These are phyloP conservation scores for Petrocephalus microphthalmus DNA, from an alignment of 2,113 vertebrate genomes.

Conservation along the genomic window DNA sequence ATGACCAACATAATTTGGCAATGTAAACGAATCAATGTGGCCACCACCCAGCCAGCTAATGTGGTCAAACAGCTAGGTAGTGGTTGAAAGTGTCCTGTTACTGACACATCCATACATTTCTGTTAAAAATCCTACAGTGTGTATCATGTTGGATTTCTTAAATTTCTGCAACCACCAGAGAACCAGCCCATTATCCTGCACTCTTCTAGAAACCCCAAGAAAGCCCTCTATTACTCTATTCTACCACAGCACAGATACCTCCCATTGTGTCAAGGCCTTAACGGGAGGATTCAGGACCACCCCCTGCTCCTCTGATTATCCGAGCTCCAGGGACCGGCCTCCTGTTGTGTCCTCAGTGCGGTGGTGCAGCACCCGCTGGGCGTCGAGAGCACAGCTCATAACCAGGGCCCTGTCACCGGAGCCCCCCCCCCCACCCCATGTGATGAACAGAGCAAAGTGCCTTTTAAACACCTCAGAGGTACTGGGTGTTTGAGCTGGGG, in stretches of 20 bases:
- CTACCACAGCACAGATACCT: neutral
- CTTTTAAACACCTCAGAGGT: neutral
- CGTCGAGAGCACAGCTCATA: neutral
- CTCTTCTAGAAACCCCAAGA: neutral
- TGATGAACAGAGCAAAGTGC: neutral
- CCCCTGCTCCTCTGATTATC: neutral
- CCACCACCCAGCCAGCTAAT: neutral
- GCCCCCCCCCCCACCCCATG: neutral
- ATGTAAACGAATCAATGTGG: neutral
- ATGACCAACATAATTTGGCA: no score
- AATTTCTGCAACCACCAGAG: neutral
- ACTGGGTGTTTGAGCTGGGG: neutral
- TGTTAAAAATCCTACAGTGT: neutral
- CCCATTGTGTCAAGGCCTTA: slow-evolving; percentile 6
- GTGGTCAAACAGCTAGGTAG: neutral
- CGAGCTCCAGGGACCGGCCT: neutral
- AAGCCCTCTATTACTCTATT: neutral
- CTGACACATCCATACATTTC: neutral
- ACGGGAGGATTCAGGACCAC: neutral
- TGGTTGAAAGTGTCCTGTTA: neutral
- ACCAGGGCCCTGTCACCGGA: neutral
- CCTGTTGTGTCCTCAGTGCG: neutral
- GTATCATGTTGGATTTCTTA: neutral
- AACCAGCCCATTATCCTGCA: neutral
- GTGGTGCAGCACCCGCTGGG: neutral